Base-by-base conservation (phyloP, 2,888 invertebrate species). In the Eupithecia centaureata region DNA sequence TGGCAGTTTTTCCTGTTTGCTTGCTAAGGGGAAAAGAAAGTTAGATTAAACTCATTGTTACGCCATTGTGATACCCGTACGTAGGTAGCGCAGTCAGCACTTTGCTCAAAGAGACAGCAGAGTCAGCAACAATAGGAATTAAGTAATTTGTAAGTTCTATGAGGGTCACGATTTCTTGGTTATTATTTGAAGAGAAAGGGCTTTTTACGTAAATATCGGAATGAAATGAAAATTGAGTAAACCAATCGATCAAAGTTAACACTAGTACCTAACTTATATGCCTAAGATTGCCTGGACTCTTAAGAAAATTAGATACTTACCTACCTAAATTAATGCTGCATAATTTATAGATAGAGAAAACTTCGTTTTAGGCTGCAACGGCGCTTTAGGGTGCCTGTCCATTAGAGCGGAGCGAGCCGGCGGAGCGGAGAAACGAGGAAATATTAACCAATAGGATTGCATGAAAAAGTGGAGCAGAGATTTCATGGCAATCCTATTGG, bases 21-120 rank as follows among this genome's bases (percentile, higher is more conserved):
- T 77, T 80, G 82, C 82, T 77, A 82, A 86, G 85, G 86, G 79
- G 82, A 86, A 86, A 89, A 87, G 85, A 87, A 89, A 90, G 87
- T 89, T 88, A 87, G 89, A 90, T 90, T 90, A 90, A 89, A 78
- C 76, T 81, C 84, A 86, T 88, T 88, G 86, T 87, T 82, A 83
- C 74, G 72, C 83, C 77, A 86, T 88, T 88, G 88, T 88, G 82
- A 79, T 82, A 77, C 77, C 59, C 61, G 60, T 63, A 61, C 78
- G 81, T 80, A 79, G 63, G 65, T 79, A 77, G 76, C 77, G 78
- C 67, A 77, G 80, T 81, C 82, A 83, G 83, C 81, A 81, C 78
- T 81, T 75, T 74, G 71, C 71, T 71, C 72, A 72, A 69, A 73
- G 70, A 69, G 68, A 69, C 71, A 72, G 73, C 47, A 61, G 47